These are phyloP conservation scores for Ladona fulva DNA, from an alignment of 1,140 invertebrate species.

Conservation along the genomic window DNA sequence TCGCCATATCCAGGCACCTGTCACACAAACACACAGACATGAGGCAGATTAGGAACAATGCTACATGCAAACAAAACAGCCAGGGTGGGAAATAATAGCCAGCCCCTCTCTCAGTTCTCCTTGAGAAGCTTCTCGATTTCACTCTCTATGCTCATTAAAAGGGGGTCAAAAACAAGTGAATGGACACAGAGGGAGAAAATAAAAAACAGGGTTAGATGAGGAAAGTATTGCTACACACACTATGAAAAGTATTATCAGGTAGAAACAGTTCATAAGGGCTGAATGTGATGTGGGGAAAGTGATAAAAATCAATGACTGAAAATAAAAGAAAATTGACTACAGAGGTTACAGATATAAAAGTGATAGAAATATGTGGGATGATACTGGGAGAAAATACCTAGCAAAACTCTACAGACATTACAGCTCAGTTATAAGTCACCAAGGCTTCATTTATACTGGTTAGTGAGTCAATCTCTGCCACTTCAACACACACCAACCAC, in stretches of 20 bases:
- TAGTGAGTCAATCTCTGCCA: neutral
- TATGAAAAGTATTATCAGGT: neutral
- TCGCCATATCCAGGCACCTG: slow-evolving; percentile 47
- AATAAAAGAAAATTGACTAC: slow-evolving; percentile 10
- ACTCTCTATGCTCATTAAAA: slow-evolving; percentile 10
- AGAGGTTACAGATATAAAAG: neutral
- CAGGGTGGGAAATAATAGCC: slow-evolving; percentile 18
- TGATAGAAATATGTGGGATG: neutral
- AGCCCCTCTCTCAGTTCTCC: slow-evolving; percentile 16
- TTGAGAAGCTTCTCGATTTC: slow-evolving; percentile 8
- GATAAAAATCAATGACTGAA: slow-evolving; percentile 12
- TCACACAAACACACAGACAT: slow-evolving; percentile 26
- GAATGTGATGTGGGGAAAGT: slow-evolving; percentile 5
- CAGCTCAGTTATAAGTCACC: neutral
- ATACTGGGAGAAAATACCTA: neutral
- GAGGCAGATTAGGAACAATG: slow-evolving; percentile 20
- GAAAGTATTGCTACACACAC: slow-evolving; percentile 8
- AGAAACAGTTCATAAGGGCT: slow-evolving; percentile 10
- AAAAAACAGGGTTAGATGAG: neutral
- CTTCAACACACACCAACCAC: slow-evolving; percentile 11
- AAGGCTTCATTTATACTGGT: neutral
- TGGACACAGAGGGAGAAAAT: slow-evolving; percentile 14
- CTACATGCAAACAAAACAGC: slow-evolving; percentile 15
- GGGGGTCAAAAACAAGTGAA: slow-evolving; percentile 6
- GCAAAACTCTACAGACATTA: slow-evolving; percentile 14